These are phyloP conservation scores for Xestia c-nigrum DNA, from an alignment of 2,888 invertebrate genomes.

Conservation along the genomic window DNA sequence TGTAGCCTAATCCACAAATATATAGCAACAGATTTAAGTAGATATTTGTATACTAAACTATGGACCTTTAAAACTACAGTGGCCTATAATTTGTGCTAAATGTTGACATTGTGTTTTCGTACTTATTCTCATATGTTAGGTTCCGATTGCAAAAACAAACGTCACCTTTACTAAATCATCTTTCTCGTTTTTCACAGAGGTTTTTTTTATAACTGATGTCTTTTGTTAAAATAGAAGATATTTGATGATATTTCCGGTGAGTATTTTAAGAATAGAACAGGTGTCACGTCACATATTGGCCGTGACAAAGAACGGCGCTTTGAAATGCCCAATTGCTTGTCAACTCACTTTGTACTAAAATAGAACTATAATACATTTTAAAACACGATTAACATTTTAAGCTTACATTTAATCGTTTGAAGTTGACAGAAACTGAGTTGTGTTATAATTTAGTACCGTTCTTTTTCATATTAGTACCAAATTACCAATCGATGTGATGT, in stretches of 20 bases:
- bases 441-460: not conserved
- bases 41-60: too few species aligned
- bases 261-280: conserved; percentile 6
- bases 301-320: conserved; percentile 7
- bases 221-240: conserved; percentile 4
- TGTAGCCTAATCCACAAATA: too few species aligned
- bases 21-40: too few species aligned
- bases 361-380: not conserved
- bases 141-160: not conserved
- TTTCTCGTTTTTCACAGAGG: not conserved
- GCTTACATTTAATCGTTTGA: conserved; percentile 10
- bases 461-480: not conserved
- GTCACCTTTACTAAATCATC: not conserved
- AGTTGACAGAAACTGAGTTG: not conserved
- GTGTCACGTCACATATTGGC: conserved; percentile 21
- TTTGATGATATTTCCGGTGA: conserved; percentile 1
- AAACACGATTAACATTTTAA: not conserved
- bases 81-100: too few species aligned
- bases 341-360: conserved; percentile 17
- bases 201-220: not conserved
- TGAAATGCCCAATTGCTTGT: conserved; percentile 19
- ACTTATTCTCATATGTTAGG: not conserved
- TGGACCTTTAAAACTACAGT: too few species aligned
- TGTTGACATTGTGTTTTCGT: not conserved
- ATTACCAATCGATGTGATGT: too few species aligned